Evolutionary conservation across 1,140 invertebrate species (phyloP).

Genomic region (Pogonognathellus flavescens): DNA sequence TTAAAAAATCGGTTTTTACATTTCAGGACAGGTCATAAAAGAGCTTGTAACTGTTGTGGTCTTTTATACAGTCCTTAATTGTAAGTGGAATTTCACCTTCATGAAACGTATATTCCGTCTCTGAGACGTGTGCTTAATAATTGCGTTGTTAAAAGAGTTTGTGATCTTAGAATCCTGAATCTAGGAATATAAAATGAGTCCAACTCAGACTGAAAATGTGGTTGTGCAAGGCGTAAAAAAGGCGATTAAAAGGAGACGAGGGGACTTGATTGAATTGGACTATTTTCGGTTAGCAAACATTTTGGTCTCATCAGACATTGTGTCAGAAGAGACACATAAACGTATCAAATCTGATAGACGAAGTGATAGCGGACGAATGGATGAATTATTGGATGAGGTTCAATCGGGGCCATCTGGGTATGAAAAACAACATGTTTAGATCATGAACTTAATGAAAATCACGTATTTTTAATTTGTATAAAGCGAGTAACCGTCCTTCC

Average conservation of each 20-base stretch:
- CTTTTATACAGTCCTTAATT: too few relatives aligned
- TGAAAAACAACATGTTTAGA: not conserved
- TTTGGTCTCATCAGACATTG: not conserved
- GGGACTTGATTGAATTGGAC: slow-evolving; percentile 4
- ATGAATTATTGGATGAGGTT: not conserved
- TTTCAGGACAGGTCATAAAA: too few relatives aligned
- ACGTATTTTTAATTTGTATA: too few relatives aligned
- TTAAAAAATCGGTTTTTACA: too few relatives aligned
- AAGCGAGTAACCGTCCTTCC: too few relatives aligned
- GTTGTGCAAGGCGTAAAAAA: not conserved
- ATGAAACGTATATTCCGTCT: too few relatives aligned
- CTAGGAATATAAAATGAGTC: not conserved
- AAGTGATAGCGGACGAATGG: not conserved
- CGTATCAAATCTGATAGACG: not conserved
- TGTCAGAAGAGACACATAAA: not conserved
- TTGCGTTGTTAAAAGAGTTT: too few relatives aligned
- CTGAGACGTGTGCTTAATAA: too few relatives aligned
- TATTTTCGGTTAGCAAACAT: not conserved
- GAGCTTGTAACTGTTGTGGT: too few relatives aligned
- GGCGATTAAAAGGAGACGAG: slow-evolving; percentile 3
- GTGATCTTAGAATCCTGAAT: too few relatives aligned
- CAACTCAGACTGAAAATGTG: not conserved
- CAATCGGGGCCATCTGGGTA: not conserved
- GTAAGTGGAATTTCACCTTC: too few relatives aligned
- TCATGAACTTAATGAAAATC: too few relatives aligned